Base-by-base conservation (phyloP, 2,797 vertebrate genomes). In the Hoplostethus atlanticus region DNA sequence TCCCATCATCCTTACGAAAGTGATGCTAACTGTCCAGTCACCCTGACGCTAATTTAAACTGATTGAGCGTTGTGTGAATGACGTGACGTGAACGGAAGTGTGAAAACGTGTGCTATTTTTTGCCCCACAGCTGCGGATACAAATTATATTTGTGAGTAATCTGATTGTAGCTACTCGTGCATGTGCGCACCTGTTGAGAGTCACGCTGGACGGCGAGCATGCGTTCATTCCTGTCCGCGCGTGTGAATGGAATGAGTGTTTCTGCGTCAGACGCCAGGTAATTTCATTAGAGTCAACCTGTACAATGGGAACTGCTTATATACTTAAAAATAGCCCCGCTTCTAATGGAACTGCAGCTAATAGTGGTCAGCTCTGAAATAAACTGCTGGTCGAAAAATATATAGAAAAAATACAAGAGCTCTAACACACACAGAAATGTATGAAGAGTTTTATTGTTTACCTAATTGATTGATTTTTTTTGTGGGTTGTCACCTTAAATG, bases 231-330 rank as follows among this genome's bases (percentile, higher is more conserved):
- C 11, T 17, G 12, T 48, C 3, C 68, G 30, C 66, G 21, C 47
- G 55, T 62, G 50, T 47, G 34, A 34, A 34, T 13, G 1, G 62
- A 57, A 42, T 21, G 42, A 64, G 50, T 57, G 61, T 34, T 34
- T 34, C 34, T 5, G 34, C 10, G 15, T 62, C 51, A 74, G 34
- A 61, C 4, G 34, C 4, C 34, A 34, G 52, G 63, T 77, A 56
- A 88, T 84, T 81, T 54, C 31, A 79, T 89, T 84, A 72, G 28
- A 5, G 34, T 52, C 71, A 58, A 0, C 73, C 28, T 55, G 62
- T 56, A 60, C 59, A 52, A 68, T 30, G 36, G 38, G 46, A 80
- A 1, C 21, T 21, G 21, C 21, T 21, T 63, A 5, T 28, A 71
- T 76, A 61, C 81, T 16, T 50, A 13, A 75, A 51, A 76, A 15